These are phyloP conservation scores for Glyphotaelius pellucidus DNA, from an alignment of 2,888 invertebrate species.

Conservation along the genomic window DNA sequence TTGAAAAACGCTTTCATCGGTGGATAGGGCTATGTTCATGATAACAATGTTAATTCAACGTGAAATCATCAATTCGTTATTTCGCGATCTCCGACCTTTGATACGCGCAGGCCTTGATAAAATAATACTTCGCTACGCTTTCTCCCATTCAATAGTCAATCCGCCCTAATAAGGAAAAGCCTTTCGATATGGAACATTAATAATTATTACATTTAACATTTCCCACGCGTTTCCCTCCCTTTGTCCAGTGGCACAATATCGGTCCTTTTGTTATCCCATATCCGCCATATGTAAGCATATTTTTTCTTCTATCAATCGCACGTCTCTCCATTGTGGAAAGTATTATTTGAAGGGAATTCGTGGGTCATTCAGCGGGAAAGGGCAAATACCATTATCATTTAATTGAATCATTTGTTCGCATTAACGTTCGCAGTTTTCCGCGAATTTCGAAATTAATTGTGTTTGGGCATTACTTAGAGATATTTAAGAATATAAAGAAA, in stretches of 20 bases:
- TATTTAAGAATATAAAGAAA: not conserved
- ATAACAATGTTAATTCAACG: not conserved
- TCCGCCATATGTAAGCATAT: constrained; percentile 30
- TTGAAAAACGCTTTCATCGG: not conserved
- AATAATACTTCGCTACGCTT: not conserved
- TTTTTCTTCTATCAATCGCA: constrained; percentile 39
- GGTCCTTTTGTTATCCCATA: constrained; percentile 2
- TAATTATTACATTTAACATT: constrained; percentile 9
- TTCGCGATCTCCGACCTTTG: not conserved
- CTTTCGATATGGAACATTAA: not conserved
- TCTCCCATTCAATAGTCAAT: not conserved
- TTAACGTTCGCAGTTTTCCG: not conserved
- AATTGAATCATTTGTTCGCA: constrained; percentile 26
- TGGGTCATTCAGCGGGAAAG: constrained; percentile 6
- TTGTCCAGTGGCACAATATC: constrained; percentile 27
- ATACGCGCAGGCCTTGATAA: not conserved
- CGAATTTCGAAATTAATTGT: not conserved
- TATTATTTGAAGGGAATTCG: not conserved
- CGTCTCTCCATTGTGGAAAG: constrained; percentile 24
- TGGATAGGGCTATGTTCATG: not conserved
- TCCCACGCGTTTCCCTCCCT: constrained; percentile 22
- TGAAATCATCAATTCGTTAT: not conserved
- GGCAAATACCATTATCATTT: constrained; percentile 30
- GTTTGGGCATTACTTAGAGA: not conserved
- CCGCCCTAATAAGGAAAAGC: constrained; percentile 2